A percentile compares a stretch with the other conserved stretches of the same genome.
These are phyloP conservation scores for Asteroscopus sphinx DNA, from an alignment of 2,888 invertebrate genomes.

Conservation along the genomic window DNA sequence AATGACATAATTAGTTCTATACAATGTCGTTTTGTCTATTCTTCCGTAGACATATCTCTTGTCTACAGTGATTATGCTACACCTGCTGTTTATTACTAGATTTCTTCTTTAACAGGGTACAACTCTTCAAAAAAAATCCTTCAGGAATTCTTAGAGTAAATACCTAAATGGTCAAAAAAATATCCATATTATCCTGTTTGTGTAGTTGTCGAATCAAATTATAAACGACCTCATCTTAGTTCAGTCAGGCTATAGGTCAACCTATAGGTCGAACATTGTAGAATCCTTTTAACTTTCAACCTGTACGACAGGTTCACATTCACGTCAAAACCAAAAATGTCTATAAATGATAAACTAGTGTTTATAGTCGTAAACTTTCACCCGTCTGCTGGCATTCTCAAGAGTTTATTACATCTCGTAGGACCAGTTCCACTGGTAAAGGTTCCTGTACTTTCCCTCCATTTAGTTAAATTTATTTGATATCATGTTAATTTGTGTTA, in stretches of 20 bases:
- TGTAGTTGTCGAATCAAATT: too few species aligned
- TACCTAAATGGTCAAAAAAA: too few species aligned
- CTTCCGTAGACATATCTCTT: too few species aligned
- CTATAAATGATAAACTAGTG: constrained; percentile 8
- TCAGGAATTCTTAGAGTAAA: not conserved
- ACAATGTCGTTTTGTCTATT: too few species aligned
- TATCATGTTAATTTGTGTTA: not conserved
- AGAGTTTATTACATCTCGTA: constrained; percentile 31
- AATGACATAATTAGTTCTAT: too few species aligned
- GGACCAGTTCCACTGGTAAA: constrained; percentile 51
- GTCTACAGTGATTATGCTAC: too few species aligned
- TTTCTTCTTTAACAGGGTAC: too few species aligned
- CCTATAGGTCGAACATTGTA: not conserved
- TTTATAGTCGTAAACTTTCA: constrained; percentile 38
- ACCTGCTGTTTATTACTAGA: too few species aligned
- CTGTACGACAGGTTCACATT: not conserved
- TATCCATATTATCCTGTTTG: too few species aligned
- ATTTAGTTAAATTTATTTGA: constrained; percentile 13
- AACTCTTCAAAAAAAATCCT: not conserved
- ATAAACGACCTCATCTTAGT: too few species aligned
- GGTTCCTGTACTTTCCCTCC: constrained; percentile 44
- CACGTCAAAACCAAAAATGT: constrained; percentile 5
- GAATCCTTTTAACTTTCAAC: constrained; percentile 3
- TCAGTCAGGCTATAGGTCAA: not conserved
- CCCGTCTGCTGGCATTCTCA: constrained; percentile 31